Evolutionary conservation across 2,888 invertebrate species (phyloP), one percentile per base, ranked within the genome.

Genomic region (Caenorhabditis imperialis): DNA sequence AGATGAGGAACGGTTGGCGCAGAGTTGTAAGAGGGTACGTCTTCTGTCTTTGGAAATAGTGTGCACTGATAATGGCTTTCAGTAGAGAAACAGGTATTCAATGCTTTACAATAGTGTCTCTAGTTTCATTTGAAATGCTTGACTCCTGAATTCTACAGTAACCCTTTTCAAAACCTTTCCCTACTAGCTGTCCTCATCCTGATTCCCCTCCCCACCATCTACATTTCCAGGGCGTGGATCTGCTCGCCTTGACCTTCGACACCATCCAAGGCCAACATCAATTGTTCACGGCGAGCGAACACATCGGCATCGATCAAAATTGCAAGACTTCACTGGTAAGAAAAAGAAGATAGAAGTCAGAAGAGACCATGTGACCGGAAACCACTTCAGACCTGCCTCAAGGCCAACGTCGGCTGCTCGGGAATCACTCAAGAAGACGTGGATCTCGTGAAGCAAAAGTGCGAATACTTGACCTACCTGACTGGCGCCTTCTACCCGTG

Each of bases 201-300:
- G n/a, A n/a, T n/a, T n/a, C n/a, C n/a, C n/a, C n/a, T n/a, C n/a
- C n/a, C n/a, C n/a, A n/a, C n/a, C n/a, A n/a, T n/a, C 10, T 30
- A 7, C 30, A 10, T 6, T 50, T 63, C 14, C 55, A 55, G 57
- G 55, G 48, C 14, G 12, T 67, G 18, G 57, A 50, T 10, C 57
- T 67, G 6, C 37, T 67, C 6, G 50, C 67, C 1, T 57, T 57
- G 10, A 51, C 67, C 51, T 67, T 67, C 51, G 57, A 50, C 16
- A 57, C 67, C 5, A 67, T 67, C 51, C 67, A 67, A 67, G 57
- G 57, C 44, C 67, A 67, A 57, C 67, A 67, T 57, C 57, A 57
- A 37, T 44, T 50, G 25, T 67, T 67, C 57, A 57, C 67, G 57
- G 67, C 67, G 42, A 67, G 45, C 44, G 67, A 67, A 50, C 67